phyloP scores from a whole-genome alignment of 2,113 vertebrate species.

The Anas platyrhynchos region DNA sequence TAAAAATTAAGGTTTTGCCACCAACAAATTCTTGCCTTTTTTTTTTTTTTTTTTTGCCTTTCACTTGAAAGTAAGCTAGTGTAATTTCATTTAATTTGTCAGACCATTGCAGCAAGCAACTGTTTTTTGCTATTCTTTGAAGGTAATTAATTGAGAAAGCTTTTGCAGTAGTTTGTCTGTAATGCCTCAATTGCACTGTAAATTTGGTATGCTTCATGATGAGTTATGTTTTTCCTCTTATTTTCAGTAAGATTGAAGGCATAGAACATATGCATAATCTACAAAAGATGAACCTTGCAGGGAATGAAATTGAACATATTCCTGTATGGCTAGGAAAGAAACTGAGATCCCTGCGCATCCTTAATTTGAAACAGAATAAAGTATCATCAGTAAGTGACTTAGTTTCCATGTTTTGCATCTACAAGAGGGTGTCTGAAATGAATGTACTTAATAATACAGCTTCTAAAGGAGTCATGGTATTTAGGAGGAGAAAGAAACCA shows the following conservation, averaged over 20 bases:
- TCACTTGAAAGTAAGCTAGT: background rate
- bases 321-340: slow-evolving; percentile 87
- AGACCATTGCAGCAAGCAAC: background rate
- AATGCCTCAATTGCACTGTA: background rate
- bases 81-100: background rate
- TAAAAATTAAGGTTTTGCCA: background rate
- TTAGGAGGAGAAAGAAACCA: background rate
- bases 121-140: background rate
- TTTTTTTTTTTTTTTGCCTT: background rate
- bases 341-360: slow-evolving; percentile 77
- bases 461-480: background rate
- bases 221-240: background rate
- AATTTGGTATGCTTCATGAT: background rate
- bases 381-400: slow-evolving; percentile 82
- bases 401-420: background rate
- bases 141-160: background rate
- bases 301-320: slow-evolving; percentile 86
- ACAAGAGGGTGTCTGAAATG: background rate
- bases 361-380: slow-evolving; percentile 82
- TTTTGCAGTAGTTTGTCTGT: background rate
- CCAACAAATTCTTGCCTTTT: background rate
- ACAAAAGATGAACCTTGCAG: slow-evolving; percentile 84
- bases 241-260: slow-evolving; percentile 87
- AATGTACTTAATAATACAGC: background rate
- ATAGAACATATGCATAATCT: slow-evolving; percentile 85